These are phyloP conservation scores for Pogonocherus hispidulus DNA, from an alignment of 2,888 invertebrate genomes.

Conservation along the genomic window DNA sequence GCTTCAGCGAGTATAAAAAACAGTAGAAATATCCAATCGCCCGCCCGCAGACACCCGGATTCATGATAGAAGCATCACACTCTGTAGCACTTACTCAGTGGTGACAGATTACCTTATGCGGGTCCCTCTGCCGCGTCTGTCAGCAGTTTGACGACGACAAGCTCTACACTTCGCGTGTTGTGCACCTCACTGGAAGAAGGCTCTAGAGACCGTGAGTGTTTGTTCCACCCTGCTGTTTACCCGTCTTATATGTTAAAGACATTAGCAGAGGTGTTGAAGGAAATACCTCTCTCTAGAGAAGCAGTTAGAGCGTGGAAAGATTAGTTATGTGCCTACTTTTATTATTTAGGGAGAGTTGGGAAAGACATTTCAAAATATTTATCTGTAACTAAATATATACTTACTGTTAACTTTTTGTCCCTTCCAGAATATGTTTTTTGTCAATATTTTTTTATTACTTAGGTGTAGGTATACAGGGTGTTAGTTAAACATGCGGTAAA, in stretches of 20 bases:
- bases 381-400: too few relatives aligned
- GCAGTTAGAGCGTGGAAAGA: slow-evolving; percentile 6
- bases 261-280: slow-evolving; percentile 50
- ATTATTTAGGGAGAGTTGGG: background rate
- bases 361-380: background rate
- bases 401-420: too few relatives aligned
- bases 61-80: slow-evolving; percentile 59
- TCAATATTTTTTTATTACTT: too few relatives aligned
- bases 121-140: slow-evolving; percentile 37
- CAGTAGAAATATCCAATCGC: slow-evolving; percentile 20
- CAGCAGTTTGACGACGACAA: slow-evolving; percentile 21
- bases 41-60: slow-evolving; percentile 52
- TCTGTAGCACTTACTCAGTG: slow-evolving; percentile 61
- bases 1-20: background rate
- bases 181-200: slow-evolving; percentile 5
- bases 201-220: slow-evolving; percentile 1
- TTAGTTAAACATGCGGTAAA: too few relatives aligned
- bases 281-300: slow-evolving; percentile 14
- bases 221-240: slow-evolving; percentile 56
- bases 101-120: slow-evolving; percentile 64
- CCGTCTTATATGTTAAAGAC: slow-evolving; percentile 56
- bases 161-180: background rate
- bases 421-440: too few relatives aligned
- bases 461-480: too few relatives aligned
- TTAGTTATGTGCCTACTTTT: slow-evolving; percentile 1